Evolutionary conservation across 2,797 vertebrate species (phyloP).

Genomic region (Eleutherodactylus coqui): DNA sequence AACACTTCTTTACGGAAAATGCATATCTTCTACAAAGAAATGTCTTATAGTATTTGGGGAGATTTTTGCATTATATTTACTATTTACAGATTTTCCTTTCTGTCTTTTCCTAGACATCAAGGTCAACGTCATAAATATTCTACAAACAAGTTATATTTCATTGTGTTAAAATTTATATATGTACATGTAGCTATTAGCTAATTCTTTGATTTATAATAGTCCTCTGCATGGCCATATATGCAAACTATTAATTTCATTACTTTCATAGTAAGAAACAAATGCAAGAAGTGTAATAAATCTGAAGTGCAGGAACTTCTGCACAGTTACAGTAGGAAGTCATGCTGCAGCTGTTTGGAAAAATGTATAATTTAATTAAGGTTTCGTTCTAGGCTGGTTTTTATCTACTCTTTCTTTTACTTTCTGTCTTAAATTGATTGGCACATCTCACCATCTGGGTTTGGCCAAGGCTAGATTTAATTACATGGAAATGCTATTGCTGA

Average conservation of each 20-base stretch:
- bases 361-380: slow-evolving; percentile 48
- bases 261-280: slow-evolving; percentile 32
- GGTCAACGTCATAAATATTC: not conserved
- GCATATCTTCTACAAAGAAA: no score
- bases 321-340: slow-evolving; percentile 40
- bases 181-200: not conserved
- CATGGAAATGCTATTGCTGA: slow-evolving; percentile 42
- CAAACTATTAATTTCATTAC: slow-evolving; percentile 33
- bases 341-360: slow-evolving; percentile 48
- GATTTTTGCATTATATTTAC: no score
- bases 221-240: slow-evolving; percentile 35
- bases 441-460: slow-evolving; percentile 53
- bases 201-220: slow-evolving; percentile 19
- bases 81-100: not conserved
- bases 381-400: slow-evolving; percentile 49
- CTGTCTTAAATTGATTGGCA: slow-evolving; percentile 48
- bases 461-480: slow-evolving; percentile 55
- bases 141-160: not conserved
- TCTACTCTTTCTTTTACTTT: slow-evolving; percentile 49
- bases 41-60: no score
- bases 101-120: not conserved
- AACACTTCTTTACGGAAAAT: no score
- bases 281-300: slow-evolving; percentile 39
- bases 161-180: slow-evolving; percentile 8
- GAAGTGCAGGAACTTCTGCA: slow-evolving; percentile 17